phyloP scores from a whole-genome alignment of 2,113 vertebrate genomes.

The Gopherus flavomarginatus region DNA sequence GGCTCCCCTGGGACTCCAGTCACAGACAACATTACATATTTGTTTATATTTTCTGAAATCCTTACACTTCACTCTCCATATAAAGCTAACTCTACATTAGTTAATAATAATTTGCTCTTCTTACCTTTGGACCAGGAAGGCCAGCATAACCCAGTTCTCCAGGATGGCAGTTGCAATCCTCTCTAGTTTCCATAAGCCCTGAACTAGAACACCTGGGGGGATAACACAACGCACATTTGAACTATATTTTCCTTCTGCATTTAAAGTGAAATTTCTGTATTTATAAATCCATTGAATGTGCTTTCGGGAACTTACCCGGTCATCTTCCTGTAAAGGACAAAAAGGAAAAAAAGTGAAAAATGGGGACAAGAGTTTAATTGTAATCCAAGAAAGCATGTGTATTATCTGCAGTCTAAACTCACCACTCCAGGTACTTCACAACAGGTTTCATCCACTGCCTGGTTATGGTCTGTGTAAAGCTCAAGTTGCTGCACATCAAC shows the following conservation, averaged over 20 bases:
- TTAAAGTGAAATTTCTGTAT: background rate
- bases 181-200: constrained; percentile 40
- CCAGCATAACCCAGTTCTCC: constrained; percentile 77
- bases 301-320: background rate
- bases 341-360: constrained; percentile 4
- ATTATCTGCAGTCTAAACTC: constrained; percentile 5
- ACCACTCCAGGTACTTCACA: constrained; percentile 13
- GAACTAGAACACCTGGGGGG: background rate
- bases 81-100: background rate
- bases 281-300: background rate
- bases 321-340: constrained; percentile 8
- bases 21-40: background rate
- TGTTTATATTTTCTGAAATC: background rate
- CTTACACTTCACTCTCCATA: background rate
- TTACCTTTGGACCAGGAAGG: constrained; percentile 79
- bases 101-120: background rate
- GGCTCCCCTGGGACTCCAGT: too few relatives aligned
- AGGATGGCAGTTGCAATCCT: constrained; percentile 76
- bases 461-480: background rate
- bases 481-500: constrained; percentile 26
- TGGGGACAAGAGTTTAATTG: background rate
- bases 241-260: background rate
- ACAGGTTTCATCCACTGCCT: background rate
- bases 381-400: background rate
- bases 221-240: background rate